A percentile compares a stretch with the other conserved stretches of the same genome.
These are phyloP conservation scores for Andinoacara biseriatus DNA, from an alignment of 2,113 vertebrate genomes.

Conservation along the genomic window DNA sequence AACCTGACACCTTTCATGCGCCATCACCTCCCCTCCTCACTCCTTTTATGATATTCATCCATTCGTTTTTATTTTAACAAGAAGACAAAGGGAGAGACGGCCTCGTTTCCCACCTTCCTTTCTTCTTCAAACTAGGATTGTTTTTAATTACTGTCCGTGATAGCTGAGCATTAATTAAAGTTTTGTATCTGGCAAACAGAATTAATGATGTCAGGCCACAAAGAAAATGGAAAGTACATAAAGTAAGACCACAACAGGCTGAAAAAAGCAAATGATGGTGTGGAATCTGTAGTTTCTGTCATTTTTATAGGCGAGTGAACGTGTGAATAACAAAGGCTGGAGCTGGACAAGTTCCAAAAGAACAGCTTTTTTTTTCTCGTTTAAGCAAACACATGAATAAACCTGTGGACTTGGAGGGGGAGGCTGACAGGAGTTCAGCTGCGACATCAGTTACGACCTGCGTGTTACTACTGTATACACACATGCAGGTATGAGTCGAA, in stretches of 20 bases:
- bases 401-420: background rate
- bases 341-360: background rate
- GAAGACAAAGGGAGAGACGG: constrained; percentile 35
- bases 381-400: background rate
- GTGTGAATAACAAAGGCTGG: background rate
- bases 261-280: background rate
- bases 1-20: constrained; percentile 43
- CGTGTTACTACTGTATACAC: background rate
- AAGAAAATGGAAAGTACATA: constrained; percentile 33
- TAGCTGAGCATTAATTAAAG: constrained; percentile 61
- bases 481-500: background rate
- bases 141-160: constrained; percentile 49
- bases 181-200: constrained; percentile 45
- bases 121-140: constrained; percentile 15
- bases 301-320: background rate
- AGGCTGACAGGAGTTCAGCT: background rate
- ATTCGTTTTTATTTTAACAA: constrained; percentile 43
- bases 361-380: background rate
- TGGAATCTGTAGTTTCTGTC: background rate
- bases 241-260: background rate
- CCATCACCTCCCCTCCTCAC: background rate
- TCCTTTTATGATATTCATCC: constrained; percentile 39
- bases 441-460: too few species aligned
- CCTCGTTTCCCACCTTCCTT: background rate
- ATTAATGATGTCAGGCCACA: constrained; percentile 37